Percentiles rank a stretch among this genome's conserved stretches.
Evolutionary conservation across 2,888 invertebrate species (phyloP).

Genomic region (Steinernema hermaphroditum): DNA sequence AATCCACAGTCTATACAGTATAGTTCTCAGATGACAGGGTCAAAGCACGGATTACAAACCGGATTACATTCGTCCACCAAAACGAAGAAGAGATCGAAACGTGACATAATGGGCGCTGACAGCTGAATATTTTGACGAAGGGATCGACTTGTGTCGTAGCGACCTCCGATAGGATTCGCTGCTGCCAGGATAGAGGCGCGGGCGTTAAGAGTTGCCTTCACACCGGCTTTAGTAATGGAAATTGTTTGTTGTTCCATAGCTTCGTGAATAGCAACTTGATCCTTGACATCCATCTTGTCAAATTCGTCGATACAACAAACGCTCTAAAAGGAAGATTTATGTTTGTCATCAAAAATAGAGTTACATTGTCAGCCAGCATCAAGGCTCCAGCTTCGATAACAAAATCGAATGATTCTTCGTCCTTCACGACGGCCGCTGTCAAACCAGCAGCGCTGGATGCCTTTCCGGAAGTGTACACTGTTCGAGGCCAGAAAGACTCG

Average conservation of each 20-base stretch:
- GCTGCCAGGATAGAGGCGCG: constrained; percentile 96
- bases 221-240: constrained; percentile 81
- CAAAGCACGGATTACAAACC: constrained; percentile 66
- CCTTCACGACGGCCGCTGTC: constrained; percentile 95
- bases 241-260: constrained; percentile 99
- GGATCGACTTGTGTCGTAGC: constrained; percentile 76
- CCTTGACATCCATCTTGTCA: constrained; percentile 96
- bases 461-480: constrained; percentile 97
- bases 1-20: constrained; percentile 78
- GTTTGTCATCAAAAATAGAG: background rate
- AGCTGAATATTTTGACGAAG: constrained; percentile 70
- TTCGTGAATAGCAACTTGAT: constrained; percentile 99
- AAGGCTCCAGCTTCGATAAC: constrained; percentile 99
- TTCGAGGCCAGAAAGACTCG: constrained; percentile 89
- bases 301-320: constrained; percentile 96
- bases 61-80: constrained; percentile 94
- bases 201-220: constrained; percentile 89
- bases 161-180: constrained; percentile 94
- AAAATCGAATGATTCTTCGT: constrained; percentile 96
- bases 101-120: constrained; percentile 95
- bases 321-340: constrained; percentile 40
- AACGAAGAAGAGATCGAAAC: constrained; percentile 97
- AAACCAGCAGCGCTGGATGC: constrained; percentile 92
- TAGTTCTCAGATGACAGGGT: background rate
- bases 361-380: constrained; percentile 93